Base-by-base conservation (phyloP, 1,140 invertebrate genomes). In the Berghia stephanieae region DNA sequence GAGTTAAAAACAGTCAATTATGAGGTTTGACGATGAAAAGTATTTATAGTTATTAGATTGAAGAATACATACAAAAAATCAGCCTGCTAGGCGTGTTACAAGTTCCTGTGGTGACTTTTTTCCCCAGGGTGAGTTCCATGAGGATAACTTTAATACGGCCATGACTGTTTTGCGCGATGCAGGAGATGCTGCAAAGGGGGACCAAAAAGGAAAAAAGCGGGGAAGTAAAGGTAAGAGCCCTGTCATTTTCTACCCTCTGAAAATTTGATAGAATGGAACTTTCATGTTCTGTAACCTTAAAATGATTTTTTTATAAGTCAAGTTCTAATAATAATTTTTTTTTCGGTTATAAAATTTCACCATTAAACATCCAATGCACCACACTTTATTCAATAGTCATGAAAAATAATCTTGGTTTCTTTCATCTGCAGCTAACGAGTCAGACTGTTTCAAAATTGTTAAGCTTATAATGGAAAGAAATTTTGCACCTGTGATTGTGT, bases 401-500 rank as follows among this genome's bases (percentile, higher is more conserved):
- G n/a, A 10, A 49, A 13, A 52, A 1, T 1, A 52, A 52, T 24
- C n/a, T n/a, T n/a, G n/a, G n/a, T n/a, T n/a, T n/a, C n/a, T n/a
- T n/a, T n/a, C 34, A 52, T 66, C 79, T 82, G 63, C 93, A 86
- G 86, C 84, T 78, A 90, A 90, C 75, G 90, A 92, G 67, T 93
- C 95, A 0, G 97, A 97, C 83, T 98, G 98, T 82, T 97, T 96
- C 83, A 99, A 99, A 90, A 96, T 99, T 75, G 94, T 99, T 4
- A 98, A 99, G 90, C 99, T 99, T 95, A 97, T 99, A 36, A 98
- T 99, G 95, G 98, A 99, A 87, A 91, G 96, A 60, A 96, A 97
- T 87, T 97, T 99, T 90, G 96, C 97, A 0, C 98, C 98, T 0
- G 96, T 98, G 24, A 99, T 99, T 83, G 96, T 99, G 71, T 99